Base-by-base conservation (phyloP, 2,797 vertebrate species). In the Clarias pachynema region DNA sequence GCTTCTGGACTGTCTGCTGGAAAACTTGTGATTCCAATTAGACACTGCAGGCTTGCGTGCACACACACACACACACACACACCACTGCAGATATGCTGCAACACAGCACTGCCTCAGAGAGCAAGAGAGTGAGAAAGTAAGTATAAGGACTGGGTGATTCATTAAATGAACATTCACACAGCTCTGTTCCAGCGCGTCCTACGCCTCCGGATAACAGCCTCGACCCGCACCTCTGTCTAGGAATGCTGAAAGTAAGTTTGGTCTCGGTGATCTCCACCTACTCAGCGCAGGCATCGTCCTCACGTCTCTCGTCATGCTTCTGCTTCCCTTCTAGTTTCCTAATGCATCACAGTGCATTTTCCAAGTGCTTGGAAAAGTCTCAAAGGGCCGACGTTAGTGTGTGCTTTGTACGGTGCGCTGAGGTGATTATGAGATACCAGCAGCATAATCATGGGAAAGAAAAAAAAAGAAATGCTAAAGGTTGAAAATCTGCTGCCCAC, bases 21-120 rank as follows among this genome's bases (percentile, higher is more conserved):
- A 57, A 79, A 74, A 70, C 87, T 84, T 79, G 77, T 34, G 79
- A 88, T 86, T 88, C 89, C 87, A 89, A 87, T 89, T 89, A 88
- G 89, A 87, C 86, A 56, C 84, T 81, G 82, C 86, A 84, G 84
- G 53, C 85, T 69, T 60, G 66, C 40, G 66, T n/a, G 49, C 5
- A 63, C 79, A 65, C 40, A n/a, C 22, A n/a, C 69, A 53, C 56
- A 34, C 5, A 73, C 12, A 44, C 22, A 44, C 73, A 56, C 44
- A 56, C n/a, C 60, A 69, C 29, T 60, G 87, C 86, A 87, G 83
- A 87, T 56, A 82, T 77, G 84, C 86, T 77, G 57, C 79, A 15
- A 84, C 79, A 78, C 40, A 9, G 77, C 24, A 56, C 57, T 49
- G n/a, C 84, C 81, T 74, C 62, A 74, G 83, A 81, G 59, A 49